These are phyloP conservation scores for Arrhopalites spinosus DNA, from an alignment of 2,888 invertebrate genomes.

Conservation along the genomic window DNA sequence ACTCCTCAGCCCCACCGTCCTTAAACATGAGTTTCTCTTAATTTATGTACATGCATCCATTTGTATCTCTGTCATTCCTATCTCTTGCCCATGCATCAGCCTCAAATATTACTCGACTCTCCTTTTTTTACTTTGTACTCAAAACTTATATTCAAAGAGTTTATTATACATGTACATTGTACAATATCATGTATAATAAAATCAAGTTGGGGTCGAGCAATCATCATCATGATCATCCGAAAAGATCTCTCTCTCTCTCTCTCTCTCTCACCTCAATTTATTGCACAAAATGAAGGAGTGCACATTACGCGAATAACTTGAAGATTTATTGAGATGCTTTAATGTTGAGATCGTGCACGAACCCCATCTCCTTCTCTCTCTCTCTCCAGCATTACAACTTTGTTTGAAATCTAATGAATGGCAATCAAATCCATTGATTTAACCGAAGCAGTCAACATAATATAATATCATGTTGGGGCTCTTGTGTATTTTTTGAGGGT, in stretches of 20 bases:
- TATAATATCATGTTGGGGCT: too few species aligned
- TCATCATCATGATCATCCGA: conserved; percentile 11
- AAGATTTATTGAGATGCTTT: conserved; percentile 31
- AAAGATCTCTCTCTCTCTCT: conserved; percentile 3
- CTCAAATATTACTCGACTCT: background rate
- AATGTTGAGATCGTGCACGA: conserved; percentile 24
- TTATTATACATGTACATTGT: too few species aligned
- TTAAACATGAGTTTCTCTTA: background rate
- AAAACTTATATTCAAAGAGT: background rate
- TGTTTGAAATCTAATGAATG: background rate
- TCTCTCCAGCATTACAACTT: background rate
- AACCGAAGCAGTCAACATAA: too few species aligned
- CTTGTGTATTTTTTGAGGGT: background rate
- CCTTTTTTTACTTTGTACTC: background rate
- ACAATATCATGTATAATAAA: too few species aligned
- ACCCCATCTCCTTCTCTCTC: background rate
- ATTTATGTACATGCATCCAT: conserved; percentile 20
- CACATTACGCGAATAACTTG: conserved; percentile 15
- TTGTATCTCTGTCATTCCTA: background rate
- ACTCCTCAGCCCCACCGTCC: conserved; percentile 19
- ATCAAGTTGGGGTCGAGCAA: background rate
- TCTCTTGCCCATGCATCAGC: background rate
- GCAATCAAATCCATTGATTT: background rate
- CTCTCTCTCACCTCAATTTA: conserved; percentile 22
- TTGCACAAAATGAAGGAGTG: conserved; percentile 32